phyloP scores from a whole-genome alignment of 2,888 invertebrate genomes.

The Eristalis arbustorum region DNA sequence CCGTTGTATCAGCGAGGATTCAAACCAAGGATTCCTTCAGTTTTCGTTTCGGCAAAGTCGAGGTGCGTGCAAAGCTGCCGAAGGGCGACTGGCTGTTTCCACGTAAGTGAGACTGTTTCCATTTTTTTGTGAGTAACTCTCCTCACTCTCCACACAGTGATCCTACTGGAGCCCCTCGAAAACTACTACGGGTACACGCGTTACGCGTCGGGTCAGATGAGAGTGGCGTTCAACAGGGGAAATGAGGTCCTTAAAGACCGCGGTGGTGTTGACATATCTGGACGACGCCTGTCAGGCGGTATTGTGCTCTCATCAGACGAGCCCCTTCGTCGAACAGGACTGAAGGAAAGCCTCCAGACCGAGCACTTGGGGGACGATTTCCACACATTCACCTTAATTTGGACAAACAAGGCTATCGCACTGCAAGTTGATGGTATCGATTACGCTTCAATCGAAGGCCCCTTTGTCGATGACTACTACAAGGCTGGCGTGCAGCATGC shows the following conservation, averaged over 20 bases:
- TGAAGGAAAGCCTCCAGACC: neutral
- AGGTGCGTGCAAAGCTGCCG: conserved; percentile 87
- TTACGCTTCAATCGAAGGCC: conserved; percentile 68
- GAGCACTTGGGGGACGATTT: conserved; percentile 81
- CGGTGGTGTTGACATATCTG: conserved; percentile 73
- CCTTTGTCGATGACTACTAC: conserved; percentile 71
- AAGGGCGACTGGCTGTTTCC: conserved; percentile 90
- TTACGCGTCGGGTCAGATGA: conserved; percentile 86
- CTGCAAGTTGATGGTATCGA: conserved; percentile 81
- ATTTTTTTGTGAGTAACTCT: neutral
- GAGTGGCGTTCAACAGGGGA: conserved; percentile 87
- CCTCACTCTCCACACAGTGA: conserved; percentile 80
- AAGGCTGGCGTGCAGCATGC: conserved; percentile 74
- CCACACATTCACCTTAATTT: conserved; percentile 84
- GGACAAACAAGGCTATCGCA: conserved; percentile 79
- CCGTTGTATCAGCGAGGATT: conserved; percentile 84
- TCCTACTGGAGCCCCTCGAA: conserved; percentile 84
- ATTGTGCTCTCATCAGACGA: conserved; percentile 71
- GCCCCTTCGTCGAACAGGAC: conserved; percentile 74
- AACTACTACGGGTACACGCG: conserved; percentile 83
- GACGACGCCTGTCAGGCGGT: conserved; percentile 64
- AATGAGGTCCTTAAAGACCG: conserved; percentile 80
- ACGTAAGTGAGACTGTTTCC: conserved; percentile 80
- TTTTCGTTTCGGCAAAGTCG: conserved; percentile 86
- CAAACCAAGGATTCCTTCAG: conserved; percentile 84